phyloP scores from a whole-genome alignment of 2,113 vertebrate genomes.

The Empidonax traillii region DNA sequence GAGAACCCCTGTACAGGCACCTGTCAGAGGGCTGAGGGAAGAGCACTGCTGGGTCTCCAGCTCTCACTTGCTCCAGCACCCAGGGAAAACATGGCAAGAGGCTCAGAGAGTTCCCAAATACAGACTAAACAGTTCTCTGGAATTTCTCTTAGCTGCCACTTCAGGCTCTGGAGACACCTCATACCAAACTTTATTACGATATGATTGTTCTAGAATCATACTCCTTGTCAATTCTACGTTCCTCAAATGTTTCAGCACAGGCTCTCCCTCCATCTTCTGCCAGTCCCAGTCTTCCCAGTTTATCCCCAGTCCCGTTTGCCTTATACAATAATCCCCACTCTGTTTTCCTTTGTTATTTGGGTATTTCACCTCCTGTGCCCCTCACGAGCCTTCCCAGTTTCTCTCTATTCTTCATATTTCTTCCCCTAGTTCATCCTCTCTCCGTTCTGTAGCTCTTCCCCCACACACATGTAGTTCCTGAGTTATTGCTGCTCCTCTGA shows the following conservation, averaged over 20 bases:
- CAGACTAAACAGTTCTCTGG: background rate
- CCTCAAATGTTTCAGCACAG: background rate
- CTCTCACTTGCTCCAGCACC: background rate
- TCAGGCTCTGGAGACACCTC: background rate
- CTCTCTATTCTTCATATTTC: background rate
- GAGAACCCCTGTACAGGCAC: background rate
- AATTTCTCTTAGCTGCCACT: background rate
- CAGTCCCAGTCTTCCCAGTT: background rate
- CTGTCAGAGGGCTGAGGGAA: background rate
- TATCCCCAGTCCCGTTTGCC: background rate
- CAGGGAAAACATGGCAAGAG: background rate
- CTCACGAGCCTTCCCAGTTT: background rate
- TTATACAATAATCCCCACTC: background rate
- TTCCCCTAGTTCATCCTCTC: background rate
- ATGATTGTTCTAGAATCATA: background rate
- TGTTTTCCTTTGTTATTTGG: background rate
- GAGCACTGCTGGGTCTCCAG: background rate
- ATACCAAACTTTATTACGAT: background rate
- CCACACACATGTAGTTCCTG: accelerated
- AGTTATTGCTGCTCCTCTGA: background rate
- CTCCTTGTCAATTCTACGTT: background rate
- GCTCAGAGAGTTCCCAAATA: background rate
- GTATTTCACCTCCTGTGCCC: background rate
- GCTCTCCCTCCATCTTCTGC: background rate
- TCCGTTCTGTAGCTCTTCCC: background rate